phyloP scores from a whole-genome alignment of 2,797 vertebrate genomes.

The Vireo griseus region DNA sequence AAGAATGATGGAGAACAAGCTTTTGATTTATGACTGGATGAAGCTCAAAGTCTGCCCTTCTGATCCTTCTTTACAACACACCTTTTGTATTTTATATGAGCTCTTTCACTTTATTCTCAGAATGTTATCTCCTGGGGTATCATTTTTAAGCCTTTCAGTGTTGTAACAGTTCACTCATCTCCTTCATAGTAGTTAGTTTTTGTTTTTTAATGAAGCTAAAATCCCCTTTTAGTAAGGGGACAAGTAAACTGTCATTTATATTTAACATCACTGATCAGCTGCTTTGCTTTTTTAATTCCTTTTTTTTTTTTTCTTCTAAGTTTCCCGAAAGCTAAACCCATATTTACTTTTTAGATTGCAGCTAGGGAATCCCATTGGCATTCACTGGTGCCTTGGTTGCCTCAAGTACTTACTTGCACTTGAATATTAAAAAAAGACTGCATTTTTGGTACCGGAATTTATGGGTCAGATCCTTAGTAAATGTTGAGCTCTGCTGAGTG shows the following conservation, averaged over 20 bases:
- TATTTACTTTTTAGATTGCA: neutral
- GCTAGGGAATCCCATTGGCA: neutral
- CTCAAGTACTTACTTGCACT: neutral
- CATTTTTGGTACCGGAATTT: neutral
- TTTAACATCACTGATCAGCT: neutral
- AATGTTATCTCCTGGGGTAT: conserved; percentile 57
- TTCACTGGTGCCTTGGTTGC: neutral
- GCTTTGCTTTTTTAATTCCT: neutral
- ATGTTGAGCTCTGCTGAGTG: neutral
- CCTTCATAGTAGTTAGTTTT: neutral
- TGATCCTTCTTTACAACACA: conserved; percentile 69
- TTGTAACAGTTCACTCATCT: conserved; percentile 41
- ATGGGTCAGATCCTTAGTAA: neutral
- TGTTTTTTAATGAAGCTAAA: neutral
- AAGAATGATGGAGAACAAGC: conserved; percentile 62
- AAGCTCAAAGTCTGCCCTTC: conserved; percentile 66
- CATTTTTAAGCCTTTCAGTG: conserved; percentile 39
- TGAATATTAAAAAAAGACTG: neutral
- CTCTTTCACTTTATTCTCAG: conserved; percentile 60
- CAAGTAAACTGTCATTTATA: neutral
- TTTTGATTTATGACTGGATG: conserved; percentile 68
- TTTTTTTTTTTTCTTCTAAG: rapidly evolving
- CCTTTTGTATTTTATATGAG: conserved; percentile 66
- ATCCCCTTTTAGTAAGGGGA: neutral
- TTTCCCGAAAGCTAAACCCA: neutral